phyloP scores from a whole-genome alignment of 2,113 vertebrate species.

The Ailurus styani region DNA sequence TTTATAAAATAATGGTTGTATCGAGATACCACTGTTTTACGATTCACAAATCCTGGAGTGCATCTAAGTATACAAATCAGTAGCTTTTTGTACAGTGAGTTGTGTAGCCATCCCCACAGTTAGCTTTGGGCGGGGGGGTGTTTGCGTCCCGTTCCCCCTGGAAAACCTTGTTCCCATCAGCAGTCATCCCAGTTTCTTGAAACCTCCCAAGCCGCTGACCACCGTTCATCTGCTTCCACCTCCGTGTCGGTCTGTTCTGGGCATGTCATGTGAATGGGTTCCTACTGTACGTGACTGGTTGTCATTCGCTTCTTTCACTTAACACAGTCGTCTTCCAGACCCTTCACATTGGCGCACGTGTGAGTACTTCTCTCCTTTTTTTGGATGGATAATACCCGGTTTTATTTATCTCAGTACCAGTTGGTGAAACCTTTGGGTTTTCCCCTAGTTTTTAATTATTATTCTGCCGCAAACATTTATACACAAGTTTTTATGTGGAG shows the following conservation, averaged over 20 bases:
- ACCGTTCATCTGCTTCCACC: rapidly evolving
- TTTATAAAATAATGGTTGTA: not conserved
- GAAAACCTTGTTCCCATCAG: not conserved
- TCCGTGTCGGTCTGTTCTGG: not conserved
- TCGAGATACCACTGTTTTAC: not conserved
- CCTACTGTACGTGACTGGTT: rapidly evolving
- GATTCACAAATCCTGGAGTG: not conserved
- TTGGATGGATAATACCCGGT: not conserved
- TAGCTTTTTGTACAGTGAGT: not conserved
- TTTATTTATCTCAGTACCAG: not conserved
- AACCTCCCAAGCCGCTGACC: too few species aligned
- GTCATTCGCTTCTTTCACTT: not conserved
- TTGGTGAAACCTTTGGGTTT: not conserved
- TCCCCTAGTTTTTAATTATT: not conserved
- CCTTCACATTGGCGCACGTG: rapidly evolving
- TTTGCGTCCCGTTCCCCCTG: not conserved
- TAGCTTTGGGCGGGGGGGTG: too few species aligned
- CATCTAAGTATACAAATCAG: not conserved
- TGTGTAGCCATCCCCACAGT: not conserved
- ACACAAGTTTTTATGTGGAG: not conserved
- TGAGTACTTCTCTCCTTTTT: not conserved
- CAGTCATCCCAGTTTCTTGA: not conserved
- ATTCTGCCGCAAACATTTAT: not conserved
- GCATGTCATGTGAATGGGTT: not conserved
- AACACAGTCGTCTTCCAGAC: not conserved